These are phyloP conservation scores for Tachyglossus aculeatus DNA, from an alignment of 2,797 vertebrate species.

Conservation along the genomic window DNA sequence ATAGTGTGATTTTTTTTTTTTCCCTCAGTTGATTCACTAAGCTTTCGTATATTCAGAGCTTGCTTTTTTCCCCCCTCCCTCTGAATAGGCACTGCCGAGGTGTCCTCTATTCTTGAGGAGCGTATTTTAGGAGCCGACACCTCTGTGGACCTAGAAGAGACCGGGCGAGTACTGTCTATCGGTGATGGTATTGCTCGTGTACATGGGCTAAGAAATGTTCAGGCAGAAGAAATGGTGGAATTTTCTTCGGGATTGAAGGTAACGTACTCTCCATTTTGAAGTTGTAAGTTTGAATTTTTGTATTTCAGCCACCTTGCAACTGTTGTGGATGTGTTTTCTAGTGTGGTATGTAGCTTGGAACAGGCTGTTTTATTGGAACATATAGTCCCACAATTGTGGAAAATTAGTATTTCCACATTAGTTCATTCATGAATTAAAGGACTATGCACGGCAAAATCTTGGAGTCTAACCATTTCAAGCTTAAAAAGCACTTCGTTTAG, in stretches of 20 bases:
- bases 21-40: neutral
- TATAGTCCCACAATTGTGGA: neutral
- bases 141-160: conserved; percentile 91
- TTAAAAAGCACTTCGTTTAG: too few relatives aligned
- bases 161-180: conserved; percentile 94
- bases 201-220: conserved; percentile 94
- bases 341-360: neutral
- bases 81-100: conserved; percentile 84
- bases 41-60: neutral
- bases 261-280: too few relatives aligned
- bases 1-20: neutral
- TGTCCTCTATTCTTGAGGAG: conserved; percentile 95
- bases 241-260: conserved; percentile 98
- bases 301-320: conserved; percentile 5
- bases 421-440: too few relatives aligned
- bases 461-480: too few relatives aligned
- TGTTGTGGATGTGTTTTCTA: neutral
- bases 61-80: neutral
- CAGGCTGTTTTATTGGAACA: neutral
- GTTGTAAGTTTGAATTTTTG: neutral
- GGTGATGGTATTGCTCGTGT: conserved; percentile 98
- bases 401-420: neutral
- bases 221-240: conserved; percentile 99
- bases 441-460: too few relatives aligned
- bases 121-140: conserved; percentile 93